These are phyloP conservation scores for Peromyscus aztecus DNA, from an alignment of 2,797 vertebrate species.

Conservation along the genomic window DNA sequence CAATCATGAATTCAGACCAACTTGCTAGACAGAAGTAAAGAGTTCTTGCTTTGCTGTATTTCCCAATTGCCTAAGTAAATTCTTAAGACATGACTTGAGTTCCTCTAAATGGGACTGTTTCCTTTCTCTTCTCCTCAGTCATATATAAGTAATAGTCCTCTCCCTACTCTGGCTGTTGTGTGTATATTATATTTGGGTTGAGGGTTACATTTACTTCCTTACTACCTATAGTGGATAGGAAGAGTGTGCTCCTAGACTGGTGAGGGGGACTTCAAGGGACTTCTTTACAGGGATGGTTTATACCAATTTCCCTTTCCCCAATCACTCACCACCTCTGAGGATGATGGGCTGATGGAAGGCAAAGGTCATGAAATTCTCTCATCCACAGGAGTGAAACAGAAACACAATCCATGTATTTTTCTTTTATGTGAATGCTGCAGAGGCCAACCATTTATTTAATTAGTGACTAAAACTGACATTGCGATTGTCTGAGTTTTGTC, in stretches of 20 bases:
- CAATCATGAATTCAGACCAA: background rate
- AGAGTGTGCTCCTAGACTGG: background rate
- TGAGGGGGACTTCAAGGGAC: background rate
- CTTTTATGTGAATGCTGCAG: conserved; percentile 7
- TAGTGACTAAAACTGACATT: conserved; percentile 62
- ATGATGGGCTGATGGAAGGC: background rate
- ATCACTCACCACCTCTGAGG: background rate
- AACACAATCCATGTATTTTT: background rate
- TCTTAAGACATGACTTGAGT: background rate
- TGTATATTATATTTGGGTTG: background rate
- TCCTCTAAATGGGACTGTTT: background rate
- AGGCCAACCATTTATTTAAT: conserved; percentile 69
- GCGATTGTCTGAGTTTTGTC: background rate
- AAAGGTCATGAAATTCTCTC: background rate
- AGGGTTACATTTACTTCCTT: background rate
- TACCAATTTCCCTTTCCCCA: background rate
- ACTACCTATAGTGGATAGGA: background rate
- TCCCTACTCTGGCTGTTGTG: background rate
- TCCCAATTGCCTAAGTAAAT: background rate
- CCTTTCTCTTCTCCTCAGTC: background rate
- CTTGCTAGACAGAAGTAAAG: background rate
- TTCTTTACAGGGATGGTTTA: background rate
- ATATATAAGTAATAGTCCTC: background rate
- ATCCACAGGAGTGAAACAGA: conserved; percentile 1
- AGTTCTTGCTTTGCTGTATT: background rate